Percentiles rank a stretch among this genome's conserved stretches.
Conservation (phyloP, 2,888 invertebrate genomes). For the Eucriotettix oculatus region DNA sequence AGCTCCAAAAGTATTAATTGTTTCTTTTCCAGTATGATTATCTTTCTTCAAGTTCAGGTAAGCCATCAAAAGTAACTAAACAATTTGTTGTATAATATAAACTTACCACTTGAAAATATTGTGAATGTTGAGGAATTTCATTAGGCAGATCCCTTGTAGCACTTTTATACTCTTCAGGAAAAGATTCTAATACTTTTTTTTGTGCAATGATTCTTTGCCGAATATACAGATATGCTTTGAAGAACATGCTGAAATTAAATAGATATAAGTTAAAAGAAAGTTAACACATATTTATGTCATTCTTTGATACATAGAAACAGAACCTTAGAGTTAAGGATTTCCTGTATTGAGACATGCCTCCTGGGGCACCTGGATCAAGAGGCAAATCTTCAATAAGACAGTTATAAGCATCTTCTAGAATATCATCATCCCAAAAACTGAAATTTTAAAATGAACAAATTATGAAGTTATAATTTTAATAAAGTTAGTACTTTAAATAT, state of each 20-base stretch:
- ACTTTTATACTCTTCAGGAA: constrained; percentile 33
- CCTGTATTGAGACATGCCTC: constrained; percentile 67
- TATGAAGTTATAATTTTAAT: too few relatives aligned
- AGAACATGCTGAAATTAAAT: constrained; percentile 25
- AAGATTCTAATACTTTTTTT: constrained; percentile 13
- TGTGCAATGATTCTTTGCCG: constrained; percentile 1
- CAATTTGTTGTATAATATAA: too few relatives aligned
- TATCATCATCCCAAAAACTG: constrained; percentile 44
- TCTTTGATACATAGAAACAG: not conserved
- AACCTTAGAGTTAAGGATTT: constrained; percentile 52
- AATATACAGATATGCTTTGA: constrained; percentile 32
- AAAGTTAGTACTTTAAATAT: too few relatives aligned
- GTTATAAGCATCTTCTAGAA: constrained; percentile 42
- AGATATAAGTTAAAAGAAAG: not conserved
- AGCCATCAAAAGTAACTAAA: too few relatives aligned
- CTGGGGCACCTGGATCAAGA: constrained; percentile 59
- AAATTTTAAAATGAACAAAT: constrained; percentile 6
- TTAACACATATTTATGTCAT: too few relatives aligned
- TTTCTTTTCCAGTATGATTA: too few relatives aligned
- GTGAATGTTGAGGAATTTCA: constrained; percentile 45
- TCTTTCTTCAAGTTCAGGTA: too few relatives aligned
- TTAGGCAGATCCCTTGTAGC: constrained; percentile 38
- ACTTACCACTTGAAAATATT: constrained; percentile 40
- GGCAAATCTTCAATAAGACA: constrained; percentile 57
- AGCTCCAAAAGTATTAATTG: too few relatives aligned